A percentile compares a stretch with the other conserved stretches of the same genome.
These are phyloP conservation scores for Galeruca laticollis DNA, from an alignment of 2,888 invertebrate genomes.

Conservation along the genomic window DNA sequence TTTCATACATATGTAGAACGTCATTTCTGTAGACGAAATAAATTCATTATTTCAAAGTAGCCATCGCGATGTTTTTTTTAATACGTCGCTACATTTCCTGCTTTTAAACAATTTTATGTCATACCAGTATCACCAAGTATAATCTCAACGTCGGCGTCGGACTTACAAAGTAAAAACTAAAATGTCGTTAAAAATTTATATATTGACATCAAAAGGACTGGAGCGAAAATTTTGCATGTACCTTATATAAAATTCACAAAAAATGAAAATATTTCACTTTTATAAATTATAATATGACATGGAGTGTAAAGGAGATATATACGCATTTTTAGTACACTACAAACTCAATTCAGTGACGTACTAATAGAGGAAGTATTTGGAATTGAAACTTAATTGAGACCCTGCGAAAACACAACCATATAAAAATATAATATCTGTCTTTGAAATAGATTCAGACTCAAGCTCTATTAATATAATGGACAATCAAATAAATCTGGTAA, in stretches of 20 bases:
- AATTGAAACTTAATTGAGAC: too few species aligned
- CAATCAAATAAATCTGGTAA: too few species aligned
- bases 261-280: constrained; percentile 12
- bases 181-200: constrained; percentile 17
- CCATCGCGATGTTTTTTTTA: background rate
- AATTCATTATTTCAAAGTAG: background rate
- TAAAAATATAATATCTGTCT: too few species aligned
- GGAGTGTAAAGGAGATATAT: background rate
- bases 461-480: too few species aligned
- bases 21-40: background rate
- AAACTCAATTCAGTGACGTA: background rate
- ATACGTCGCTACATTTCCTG: background rate
- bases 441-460: too few species aligned
- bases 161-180: constrained; percentile 5
- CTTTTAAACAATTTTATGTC: constrained; percentile 1
- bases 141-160: constrained; percentile 1
- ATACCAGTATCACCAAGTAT: background rate
- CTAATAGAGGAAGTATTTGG: too few species aligned
- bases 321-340: background rate
- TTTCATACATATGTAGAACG: too few species aligned
- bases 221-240: constrained; percentile 1
- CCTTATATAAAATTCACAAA: constrained; percentile 21
- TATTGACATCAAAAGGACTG: constrained; percentile 10
- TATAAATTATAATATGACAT: constrained; percentile 10
- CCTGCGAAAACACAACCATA: too few species aligned